Evolutionary conservation across 2,797 vertebrate genomes (phyloP).

Genomic region (Anas bernieri): DNA sequence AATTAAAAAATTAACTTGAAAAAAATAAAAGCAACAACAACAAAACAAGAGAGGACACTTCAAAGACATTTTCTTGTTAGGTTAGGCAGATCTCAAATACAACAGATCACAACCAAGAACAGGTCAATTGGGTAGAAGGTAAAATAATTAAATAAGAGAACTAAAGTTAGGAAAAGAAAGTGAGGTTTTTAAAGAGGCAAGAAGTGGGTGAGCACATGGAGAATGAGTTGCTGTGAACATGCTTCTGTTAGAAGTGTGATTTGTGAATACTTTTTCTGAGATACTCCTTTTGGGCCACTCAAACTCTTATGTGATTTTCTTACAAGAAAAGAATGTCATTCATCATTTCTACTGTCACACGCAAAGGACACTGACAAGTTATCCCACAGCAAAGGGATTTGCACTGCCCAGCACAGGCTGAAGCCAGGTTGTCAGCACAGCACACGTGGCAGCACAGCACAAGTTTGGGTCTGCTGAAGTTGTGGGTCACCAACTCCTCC

Average conservation of each 20-base stretch:
- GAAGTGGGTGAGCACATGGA: not conserved
- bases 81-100: not conserved
- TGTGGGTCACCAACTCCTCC: not conserved
- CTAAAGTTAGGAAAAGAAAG: not conserved
- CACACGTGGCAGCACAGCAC: not conserved
- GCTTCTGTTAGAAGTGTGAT: not conserved
- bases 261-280: not conserved
- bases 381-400: not conserved
- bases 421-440: not conserved
- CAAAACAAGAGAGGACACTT: not conserved
- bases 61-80: not conserved
- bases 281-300: rapidly evolving
- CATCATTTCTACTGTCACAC: not conserved
- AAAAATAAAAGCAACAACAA: not conserved
- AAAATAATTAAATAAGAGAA: not conserved
- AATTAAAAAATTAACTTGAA: not conserved
- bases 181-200: not conserved
- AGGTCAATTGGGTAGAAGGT: not conserved
- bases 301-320: not conserved
- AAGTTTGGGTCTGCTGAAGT: not conserved
- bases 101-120: not conserved
- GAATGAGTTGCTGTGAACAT: not conserved
- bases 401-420: too few species aligned
- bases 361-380: not conserved
- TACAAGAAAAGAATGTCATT: not conserved